A percentile compares a stretch with the other conserved stretches of the same genome.
Conservation (phyloP, 2,113 vertebrate species). For the Thoracochromis brauschi region DNA sequence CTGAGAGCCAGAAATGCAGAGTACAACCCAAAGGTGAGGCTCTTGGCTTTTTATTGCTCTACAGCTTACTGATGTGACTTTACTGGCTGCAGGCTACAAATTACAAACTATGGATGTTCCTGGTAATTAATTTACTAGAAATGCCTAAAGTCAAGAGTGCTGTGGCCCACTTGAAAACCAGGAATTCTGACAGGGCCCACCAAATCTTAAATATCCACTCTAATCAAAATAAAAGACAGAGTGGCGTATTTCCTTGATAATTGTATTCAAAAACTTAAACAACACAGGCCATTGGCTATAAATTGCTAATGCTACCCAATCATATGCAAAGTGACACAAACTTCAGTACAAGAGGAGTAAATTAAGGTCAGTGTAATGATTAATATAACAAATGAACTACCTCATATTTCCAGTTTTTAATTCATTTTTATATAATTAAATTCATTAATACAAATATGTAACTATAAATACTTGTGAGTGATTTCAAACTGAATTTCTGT, state of each 20-base stretch:
- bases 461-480: not conserved
- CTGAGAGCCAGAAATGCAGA: slow-evolving; percentile 98
- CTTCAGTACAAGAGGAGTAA: not conserved
- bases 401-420: not conserved
- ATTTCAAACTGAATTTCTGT: not conserved
- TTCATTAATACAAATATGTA: not conserved
- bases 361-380: not conserved
- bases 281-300: not conserved
- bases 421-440: not conserved
- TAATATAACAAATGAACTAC: not conserved
- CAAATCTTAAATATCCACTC: not conserved
- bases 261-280: not conserved
- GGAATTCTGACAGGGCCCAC: not conserved
- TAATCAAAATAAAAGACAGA: not conserved
- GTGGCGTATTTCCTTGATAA: not conserved
- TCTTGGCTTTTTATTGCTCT: not conserved
- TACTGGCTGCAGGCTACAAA: not conserved
- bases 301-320: not conserved
- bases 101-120: not conserved
- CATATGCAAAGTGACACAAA: not conserved
- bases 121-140: not conserved
- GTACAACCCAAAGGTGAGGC: slow-evolving; percentile 96
- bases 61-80: not conserved
- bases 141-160: not conserved
- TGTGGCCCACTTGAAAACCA: not conserved